Evolutionary conservation across 2,113 vertebrate species (phyloP).

Genomic region (Garra rufa): DNA sequence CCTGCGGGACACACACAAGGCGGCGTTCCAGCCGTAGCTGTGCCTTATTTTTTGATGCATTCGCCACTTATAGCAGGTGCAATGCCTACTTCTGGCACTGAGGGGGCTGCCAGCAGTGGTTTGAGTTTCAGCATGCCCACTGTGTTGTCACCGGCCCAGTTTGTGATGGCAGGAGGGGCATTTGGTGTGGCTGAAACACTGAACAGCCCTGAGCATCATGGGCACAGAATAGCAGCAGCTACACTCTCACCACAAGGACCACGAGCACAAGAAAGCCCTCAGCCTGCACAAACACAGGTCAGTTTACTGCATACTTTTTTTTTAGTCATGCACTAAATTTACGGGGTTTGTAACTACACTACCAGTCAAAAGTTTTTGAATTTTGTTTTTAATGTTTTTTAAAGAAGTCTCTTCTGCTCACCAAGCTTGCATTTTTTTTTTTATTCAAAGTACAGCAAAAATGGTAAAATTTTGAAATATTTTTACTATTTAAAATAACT

Average conservation of each 20-base stretch:
- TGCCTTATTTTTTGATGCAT: conserved; percentile 87
- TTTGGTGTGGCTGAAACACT: conserved; percentile 66
- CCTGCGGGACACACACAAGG: conserved; percentile 74
- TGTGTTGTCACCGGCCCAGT: conserved; percentile 71
- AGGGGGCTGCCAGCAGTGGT: conserved; percentile 54
- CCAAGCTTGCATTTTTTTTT: no score
- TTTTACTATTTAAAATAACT: no score
- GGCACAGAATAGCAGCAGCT: conserved; percentile 58
- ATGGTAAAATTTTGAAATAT: no score
- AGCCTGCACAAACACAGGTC: conserved; percentile 38
- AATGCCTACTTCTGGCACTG: conserved; percentile 57
- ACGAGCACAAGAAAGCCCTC: conserved; percentile 59
- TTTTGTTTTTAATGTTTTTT: no score
- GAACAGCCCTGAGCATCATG: conserved; percentile 27
- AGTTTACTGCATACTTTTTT: not conserved
- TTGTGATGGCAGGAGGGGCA: conserved; percentile 75
- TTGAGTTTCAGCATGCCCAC: conserved; percentile 77
- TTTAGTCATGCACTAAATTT: not conserved
- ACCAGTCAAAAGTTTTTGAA: no score
- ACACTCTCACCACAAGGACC: not conserved
- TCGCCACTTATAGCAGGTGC: conserved; percentile 76
- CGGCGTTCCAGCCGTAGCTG: conserved; percentile 74
- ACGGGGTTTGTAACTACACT: no score
- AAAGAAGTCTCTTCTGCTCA: no score
- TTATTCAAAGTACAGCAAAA: no score